These are phyloP conservation scores for Microtus oregoni DNA, from an alignment of 2,113 vertebrate species.

Conservation along the genomic window DNA sequence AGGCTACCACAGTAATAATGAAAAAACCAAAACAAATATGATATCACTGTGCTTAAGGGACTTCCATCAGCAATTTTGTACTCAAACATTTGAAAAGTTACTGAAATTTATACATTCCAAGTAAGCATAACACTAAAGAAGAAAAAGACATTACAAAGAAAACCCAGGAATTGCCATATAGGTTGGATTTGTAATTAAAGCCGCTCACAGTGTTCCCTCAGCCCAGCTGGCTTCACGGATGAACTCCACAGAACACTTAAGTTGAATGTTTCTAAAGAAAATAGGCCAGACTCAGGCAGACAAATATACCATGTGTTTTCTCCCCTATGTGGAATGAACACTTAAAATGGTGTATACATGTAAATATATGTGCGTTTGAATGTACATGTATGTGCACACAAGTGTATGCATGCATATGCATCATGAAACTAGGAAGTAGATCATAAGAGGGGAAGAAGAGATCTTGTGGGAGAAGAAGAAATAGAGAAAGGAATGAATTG, in stretches of 20 bases:
- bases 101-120: background rate
- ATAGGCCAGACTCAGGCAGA: background rate
- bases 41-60: background rate
- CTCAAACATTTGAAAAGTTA: conserved; percentile 45
- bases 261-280: background rate
- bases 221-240: background rate
- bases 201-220: background rate
- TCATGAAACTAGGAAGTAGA: background rate
- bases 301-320: background rate
- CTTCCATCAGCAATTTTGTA: background rate
- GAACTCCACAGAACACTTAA: conserved; percentile 6
- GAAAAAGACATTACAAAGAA: background rate
- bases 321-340: background rate
- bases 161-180: background rate
- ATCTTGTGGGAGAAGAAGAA: background rate
- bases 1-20: background rate
- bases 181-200: background rate
- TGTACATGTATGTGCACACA: background rate
- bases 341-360: background rate
- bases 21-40: background rate
- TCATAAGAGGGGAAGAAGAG: background rate
- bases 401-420: accelerated
- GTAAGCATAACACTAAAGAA: background rate
- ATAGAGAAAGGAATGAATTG: background rate
- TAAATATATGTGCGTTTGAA: background rate